phyloP scores from a whole-genome alignment of 2,797 vertebrate genomes.

The Pristis pectinata region DNA sequence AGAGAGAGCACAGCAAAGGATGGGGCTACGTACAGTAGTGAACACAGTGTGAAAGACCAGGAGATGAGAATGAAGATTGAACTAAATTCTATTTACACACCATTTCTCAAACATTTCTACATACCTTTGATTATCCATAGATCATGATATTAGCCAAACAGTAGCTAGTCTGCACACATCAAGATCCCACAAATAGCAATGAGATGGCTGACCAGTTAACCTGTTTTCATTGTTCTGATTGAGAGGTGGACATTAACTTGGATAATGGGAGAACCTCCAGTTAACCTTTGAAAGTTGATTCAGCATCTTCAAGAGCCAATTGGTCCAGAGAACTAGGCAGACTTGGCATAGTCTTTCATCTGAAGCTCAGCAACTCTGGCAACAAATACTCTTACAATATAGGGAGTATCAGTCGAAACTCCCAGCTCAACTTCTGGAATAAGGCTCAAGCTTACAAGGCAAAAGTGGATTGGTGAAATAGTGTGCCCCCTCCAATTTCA shows the following conservation, averaged over 20 bases:
- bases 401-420: not conserved
- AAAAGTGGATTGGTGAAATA: not conserved
- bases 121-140: not conserved
- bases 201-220: not conserved
- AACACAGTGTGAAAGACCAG: not conserved
- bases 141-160: not conserved
- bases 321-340: not conserved
- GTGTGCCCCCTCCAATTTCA: not conserved
- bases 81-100: not conserved
- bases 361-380: too few relatives aligned
- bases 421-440: not conserved
- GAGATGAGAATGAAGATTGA: not conserved
- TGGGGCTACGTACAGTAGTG: not conserved
- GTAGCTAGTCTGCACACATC: not conserved
- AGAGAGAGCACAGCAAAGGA: not conserved
- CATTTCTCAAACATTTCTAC: not conserved
- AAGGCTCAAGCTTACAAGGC: not conserved
- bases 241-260: too few relatives aligned
- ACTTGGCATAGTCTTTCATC: not conserved
- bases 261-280: not conserved
- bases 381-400: rapidly evolving
- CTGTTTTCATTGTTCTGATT: not conserved
- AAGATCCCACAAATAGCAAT: not conserved
- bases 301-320: not conserved
- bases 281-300: not conserved